Evolutionary conservation across 2,888 invertebrate species (phyloP), one percentile per base, ranked within the genome.

Genomic region (Hemistola chrysoprasaria): DNA sequence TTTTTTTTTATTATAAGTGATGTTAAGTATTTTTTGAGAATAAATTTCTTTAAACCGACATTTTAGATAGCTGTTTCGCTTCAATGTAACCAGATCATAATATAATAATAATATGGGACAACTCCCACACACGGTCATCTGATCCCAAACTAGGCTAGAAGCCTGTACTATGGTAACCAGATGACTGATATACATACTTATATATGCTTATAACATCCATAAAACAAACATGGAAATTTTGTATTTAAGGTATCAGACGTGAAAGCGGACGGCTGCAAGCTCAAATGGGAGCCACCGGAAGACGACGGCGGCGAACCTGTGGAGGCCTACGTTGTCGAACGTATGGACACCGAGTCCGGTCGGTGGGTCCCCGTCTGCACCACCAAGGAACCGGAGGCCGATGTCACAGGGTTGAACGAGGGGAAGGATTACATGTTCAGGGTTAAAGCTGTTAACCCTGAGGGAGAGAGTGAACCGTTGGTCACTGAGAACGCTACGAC

Each of bases 391-490:
- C 96, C 96, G 0, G 95, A 96, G 69, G 95, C 95, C 29, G 95
- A 96, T 60, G 95, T 95, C 61, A 92, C 93, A 0, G 98, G 98
- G 0, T 90, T 99, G 10, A 96, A 96, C 55, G 98, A 99, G 88
- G 99, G 99, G 59, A 98, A 98, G 78, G 97, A 98, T 70, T 99
- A 99, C 80, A 92, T 97, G 86, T 99, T 99, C 93, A 92, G 99
- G 44, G 98, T 99, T 0, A 97, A 97, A 72, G 99, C 99, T 8
- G 95, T 98, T 22, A 99, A 99, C 70, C 92, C 95, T 10, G 97
- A 98, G 78, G 99, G 99, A 9, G 97, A 97, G 78, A 98, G 98
- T 0, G 99, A 99, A 62, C 98, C 99, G n/a, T 81, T 98, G 42
- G 95, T 96, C 37, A 97, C 98, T 0, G 95, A 97, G 16, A 90